Evolutionary conservation across 2,113 vertebrate genomes (phyloP).

Genomic region (Galeopterus variegatus): DNA sequence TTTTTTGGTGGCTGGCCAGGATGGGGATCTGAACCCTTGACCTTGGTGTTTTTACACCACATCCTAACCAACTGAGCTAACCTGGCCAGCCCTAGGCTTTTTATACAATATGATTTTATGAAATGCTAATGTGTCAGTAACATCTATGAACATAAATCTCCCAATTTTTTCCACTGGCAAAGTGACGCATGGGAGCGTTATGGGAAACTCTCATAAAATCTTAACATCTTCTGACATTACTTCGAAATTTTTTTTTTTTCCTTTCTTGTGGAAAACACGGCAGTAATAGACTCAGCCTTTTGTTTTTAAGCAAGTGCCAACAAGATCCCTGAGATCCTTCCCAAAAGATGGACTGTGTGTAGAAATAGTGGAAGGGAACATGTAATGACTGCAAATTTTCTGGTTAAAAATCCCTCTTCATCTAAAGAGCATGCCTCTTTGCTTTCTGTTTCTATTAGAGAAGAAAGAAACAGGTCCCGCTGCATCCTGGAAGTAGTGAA

Average conservation of each 20-base stretch:
- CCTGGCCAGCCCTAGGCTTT: neutral
- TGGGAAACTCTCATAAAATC: conserved; percentile 37
- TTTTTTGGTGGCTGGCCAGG: too few species aligned
- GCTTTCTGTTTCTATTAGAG: conserved; percentile 32
- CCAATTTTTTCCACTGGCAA: neutral
- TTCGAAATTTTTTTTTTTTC: neutral
- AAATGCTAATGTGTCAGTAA: neutral
- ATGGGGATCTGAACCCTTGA: too few species aligned
- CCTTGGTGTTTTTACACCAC: too few species aligned
- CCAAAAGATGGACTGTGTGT: conserved; percentile 21
- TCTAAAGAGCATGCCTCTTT: conserved; percentile 24
- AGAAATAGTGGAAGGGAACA: neutral
- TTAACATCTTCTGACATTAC: conserved; percentile 38
- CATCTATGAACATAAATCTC: neutral
- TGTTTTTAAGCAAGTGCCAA: conserved; percentile 60
- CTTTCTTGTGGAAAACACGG: conserved; percentile 46
- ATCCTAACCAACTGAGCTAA: too few species aligned
- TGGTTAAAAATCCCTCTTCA: conserved; percentile 24
- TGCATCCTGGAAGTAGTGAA: neutral
- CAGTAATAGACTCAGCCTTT: neutral
- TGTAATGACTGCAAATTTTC: neutral
- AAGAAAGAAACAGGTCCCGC: neutral
- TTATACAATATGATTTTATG: neutral
- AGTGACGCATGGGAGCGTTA: neutral
- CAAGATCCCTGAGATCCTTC: conserved; percentile 50